Percentiles rank a stretch among this genome's conserved stretches.
phyloP scores from a whole-genome alignment of 2,113 vertebrate genomes.

The Podarcis cretensis region DNA sequence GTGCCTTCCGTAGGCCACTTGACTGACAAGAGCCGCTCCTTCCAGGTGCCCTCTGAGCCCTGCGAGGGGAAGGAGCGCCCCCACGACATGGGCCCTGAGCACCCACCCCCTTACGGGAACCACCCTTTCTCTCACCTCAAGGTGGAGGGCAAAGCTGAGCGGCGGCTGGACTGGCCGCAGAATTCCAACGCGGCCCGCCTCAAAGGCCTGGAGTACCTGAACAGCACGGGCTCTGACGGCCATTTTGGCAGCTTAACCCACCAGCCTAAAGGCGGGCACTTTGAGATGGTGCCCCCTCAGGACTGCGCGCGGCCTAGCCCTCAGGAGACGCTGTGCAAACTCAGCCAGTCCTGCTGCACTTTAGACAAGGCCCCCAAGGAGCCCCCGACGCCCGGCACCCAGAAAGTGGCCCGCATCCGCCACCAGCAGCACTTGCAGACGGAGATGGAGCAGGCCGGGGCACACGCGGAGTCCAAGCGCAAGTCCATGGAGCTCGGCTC shows the following conservation, averaged over 20 bases:
- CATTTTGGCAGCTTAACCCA: conserved; percentile 80
- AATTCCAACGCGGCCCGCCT: conserved; percentile 70
- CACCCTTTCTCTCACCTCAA: conserved; percentile 76
- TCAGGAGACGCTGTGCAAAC: conserved; percentile 73
- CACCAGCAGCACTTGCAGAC: conserved; percentile 91
- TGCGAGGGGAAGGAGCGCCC: conserved; percentile 87
- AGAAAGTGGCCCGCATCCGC: conserved; percentile 94
- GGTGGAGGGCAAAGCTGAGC: conserved; percentile 86
- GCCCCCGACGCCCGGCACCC: conserved; percentile 47
- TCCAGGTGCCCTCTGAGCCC: conserved; percentile 85
- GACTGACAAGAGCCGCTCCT: conserved; percentile 85
- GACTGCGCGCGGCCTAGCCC: conserved; percentile 87
- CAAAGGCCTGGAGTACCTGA: conserved; percentile 89
- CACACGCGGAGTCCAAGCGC: conserved; percentile 83
- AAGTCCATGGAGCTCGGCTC: conserved; percentile 86
- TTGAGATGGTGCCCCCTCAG: conserved; percentile 83
- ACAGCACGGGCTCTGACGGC: conserved; percentile 79
- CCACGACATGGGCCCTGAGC: conserved; percentile 71
- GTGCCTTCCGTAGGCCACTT: conserved; percentile 91
- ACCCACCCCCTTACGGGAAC: conserved; percentile 40
- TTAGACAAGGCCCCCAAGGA: conserved; percentile 87
- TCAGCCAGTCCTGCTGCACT: conserved; percentile 84
- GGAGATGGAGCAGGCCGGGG: conserved; percentile 66
- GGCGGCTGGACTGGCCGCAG: conserved; percentile 87
- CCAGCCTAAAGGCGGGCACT: conserved; percentile 80